Conservation (phyloP, 2,888 invertebrate genomes). For the Bombylius major region DNA sequence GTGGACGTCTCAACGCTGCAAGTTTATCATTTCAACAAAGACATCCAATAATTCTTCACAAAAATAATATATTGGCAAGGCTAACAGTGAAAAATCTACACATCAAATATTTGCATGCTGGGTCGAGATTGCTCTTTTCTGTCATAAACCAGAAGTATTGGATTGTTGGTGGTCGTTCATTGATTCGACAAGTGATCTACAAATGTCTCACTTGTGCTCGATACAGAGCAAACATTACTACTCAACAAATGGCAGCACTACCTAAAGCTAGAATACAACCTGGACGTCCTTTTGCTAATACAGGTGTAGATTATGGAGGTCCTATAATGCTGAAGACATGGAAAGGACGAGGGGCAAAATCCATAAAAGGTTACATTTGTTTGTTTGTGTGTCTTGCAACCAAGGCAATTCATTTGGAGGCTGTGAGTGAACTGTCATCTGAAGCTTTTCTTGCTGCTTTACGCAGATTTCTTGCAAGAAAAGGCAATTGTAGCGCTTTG, state of each 20-base stretch:
- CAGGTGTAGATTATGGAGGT: slow-evolving; percentile 10
- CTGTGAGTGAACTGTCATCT: slow-evolving; percentile 5
- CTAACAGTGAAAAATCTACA: neutral
- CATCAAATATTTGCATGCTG: neutral
- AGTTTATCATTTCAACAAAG: neutral
- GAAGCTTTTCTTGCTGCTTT: slow-evolving; percentile 17
- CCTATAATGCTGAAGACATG: neutral
- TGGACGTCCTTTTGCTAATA: slow-evolving; percentile 6
- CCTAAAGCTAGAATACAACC: neutral
- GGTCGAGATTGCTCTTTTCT: neutral
- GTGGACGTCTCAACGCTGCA: neutral
- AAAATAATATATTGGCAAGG: neutral
- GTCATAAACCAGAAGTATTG: neutral
- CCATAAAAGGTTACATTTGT: neutral
- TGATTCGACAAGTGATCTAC: neutral
- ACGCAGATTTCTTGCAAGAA: slow-evolving; percentile 7
- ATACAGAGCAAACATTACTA: slow-evolving; percentile 3
- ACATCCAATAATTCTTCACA: neutral
- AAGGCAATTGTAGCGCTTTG: neutral
- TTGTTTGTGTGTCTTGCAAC: slow-evolving; percentile 3
- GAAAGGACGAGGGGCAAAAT: neutral
- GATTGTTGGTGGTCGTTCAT: neutral
- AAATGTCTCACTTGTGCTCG: slow-evolving; percentile 7
- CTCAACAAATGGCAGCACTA: slow-evolving; percentile 13
- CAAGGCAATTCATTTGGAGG: slow-evolving; percentile 3